A percentile compares a stretch with the other conserved stretches of the same genome.
Evolutionary conservation across 2,888 invertebrate species (phyloP).

Genomic region (Tanytarsus gracilentus): DNA sequence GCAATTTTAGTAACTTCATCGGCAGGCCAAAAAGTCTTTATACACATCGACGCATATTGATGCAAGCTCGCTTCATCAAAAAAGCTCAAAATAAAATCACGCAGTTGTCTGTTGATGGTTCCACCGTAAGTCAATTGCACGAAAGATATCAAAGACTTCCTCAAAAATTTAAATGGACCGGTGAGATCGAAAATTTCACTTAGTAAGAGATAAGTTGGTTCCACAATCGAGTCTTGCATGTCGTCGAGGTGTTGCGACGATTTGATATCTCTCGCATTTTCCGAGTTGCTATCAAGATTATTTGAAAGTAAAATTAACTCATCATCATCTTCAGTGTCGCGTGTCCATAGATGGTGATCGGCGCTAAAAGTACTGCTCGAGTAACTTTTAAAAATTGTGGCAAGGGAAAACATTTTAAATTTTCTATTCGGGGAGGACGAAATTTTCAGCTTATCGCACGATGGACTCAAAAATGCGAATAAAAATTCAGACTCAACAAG

Average conservation of each 20-base stretch:
- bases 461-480: slow-evolving; percentile 85
- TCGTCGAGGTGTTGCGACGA: slow-evolving; percentile 36
- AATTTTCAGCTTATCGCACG: slow-evolving; percentile 76
- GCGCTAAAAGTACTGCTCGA: slow-evolving; percentile 3
- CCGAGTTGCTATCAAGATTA: slow-evolving; percentile 46
- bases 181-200: slow-evolving; percentile 86
- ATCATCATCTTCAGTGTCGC: slow-evolving; percentile 58
- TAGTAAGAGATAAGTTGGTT: slow-evolving; percentile 77
- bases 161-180: slow-evolving; percentile 78
- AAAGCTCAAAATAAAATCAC: slow-evolving; percentile 77
- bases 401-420: slow-evolving; percentile 68
- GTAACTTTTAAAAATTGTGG: slow-evolving; percentile 77
- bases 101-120: slow-evolving; percentile 84
- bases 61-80: slow-evolving; percentile 87
- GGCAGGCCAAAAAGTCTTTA: slow-evolving; percentile 86
- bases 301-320: slow-evolving; percentile 72
- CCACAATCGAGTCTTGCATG: slow-evolving; percentile 75
- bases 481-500: slow-evolving; percentile 82
- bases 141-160: slow-evolving; percentile 80
- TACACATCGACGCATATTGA: slow-evolving; percentile 71
- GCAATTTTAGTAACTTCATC: slow-evolving; percentile 58
- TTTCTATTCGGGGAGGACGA: slow-evolving; percentile 69
- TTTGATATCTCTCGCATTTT: slow-evolving; percentile 39
- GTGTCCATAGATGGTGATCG: slow-evolving; percentile 47
- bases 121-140: slow-evolving; percentile 88